Evolutionary conservation across 1,140 invertebrate genomes (phyloP), one percentile per base, ranked within the genome.

Genomic region (Asbolus verrucosus): DNA sequence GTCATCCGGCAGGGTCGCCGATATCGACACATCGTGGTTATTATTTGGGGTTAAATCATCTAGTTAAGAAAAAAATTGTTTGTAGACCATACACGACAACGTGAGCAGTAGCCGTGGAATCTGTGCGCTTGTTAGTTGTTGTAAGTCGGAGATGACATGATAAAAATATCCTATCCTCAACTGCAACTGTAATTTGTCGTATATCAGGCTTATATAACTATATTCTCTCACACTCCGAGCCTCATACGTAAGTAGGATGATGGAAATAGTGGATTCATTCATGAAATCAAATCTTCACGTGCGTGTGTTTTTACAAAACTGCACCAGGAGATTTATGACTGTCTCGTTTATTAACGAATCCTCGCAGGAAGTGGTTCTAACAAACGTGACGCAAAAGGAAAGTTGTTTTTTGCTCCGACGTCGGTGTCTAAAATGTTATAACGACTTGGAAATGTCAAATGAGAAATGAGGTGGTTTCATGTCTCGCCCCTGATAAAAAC

Each of bases 61-160:
- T 36, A 11, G 33, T 50, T 19, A 50, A 18, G 9, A 1, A n/a
- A 59, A 59, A 59, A 13, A 15, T 46, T 46, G 0, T 46, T 13
- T 46, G 8, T 60, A 15, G 24, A 62, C 16, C 2, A 16, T 19
- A 46, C 41, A 54, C 18, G 61, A 62, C 59, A 41, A 41, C 33
- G 33, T 63, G 46, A 54, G 27, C 30, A 61, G 68, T 70, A 65
- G 68, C 61, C 43, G 30, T 54, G 43, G 68, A 61, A 70, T 50
- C 60, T 61, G 18, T 54, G 24, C 27, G 61, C 68, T 70, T 46
- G 68, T 70, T 70, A 70, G 68, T 59, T 70, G 68, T 63, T 61
- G 41, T 63, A 70, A 59, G 19, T 69, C 43, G 36, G 60, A 70
- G 68, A 70, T 70, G 68, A 70, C 68, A 70, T 39, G 68, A 70